These are phyloP conservation scores for Hoplostethus mediterraneus DNA, from an alignment of 2,797 vertebrate genomes.

Conservation along the genomic window DNA sequence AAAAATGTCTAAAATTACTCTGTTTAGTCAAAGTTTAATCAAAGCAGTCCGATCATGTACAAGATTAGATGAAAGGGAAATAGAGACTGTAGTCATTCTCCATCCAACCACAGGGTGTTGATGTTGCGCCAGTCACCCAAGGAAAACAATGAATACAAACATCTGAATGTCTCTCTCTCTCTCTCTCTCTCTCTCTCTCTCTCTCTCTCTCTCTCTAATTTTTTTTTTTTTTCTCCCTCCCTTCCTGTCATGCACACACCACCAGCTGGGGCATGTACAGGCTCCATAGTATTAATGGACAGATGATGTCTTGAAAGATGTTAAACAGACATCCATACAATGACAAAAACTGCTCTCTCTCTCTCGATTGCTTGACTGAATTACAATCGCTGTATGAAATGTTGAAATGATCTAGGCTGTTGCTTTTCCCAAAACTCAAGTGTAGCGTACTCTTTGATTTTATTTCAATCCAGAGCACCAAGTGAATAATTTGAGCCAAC, in stretches of 20 bases:
- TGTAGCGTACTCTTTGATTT: not conserved
- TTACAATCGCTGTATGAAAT: no score
- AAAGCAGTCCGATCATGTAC: no score
- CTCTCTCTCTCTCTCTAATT: slow-evolving; percentile 65
- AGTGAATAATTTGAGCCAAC: not conserved
- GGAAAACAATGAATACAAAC: slow-evolving; percentile 10
- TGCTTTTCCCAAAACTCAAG: not conserved
- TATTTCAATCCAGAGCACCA: not conserved
- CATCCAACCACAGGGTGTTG: slow-evolving; percentile 66
- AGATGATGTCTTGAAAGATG: slow-evolving; percentile 7
- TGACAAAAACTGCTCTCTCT: no score
- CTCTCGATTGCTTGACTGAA: no score
- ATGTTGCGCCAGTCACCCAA: slow-evolving; percentile 39
- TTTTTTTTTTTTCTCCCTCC: slow-evolving; percentile 69
- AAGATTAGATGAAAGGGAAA: no score
- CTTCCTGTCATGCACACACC: slow-evolving; percentile 28
- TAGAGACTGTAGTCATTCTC: slow-evolving; percentile 19
- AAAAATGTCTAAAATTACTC: no score
- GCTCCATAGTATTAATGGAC: slow-evolving; percentile 6
- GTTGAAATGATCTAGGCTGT: not conserved
- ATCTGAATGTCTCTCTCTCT: slow-evolving; percentile 48
- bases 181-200: slow-evolving; percentile 50
- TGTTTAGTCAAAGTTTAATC: no score
- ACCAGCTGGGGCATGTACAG: slow-evolving; percentile 39
- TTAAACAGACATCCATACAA: no score